phyloP scores from a whole-genome alignment of 2,113 vertebrate genomes.

The Ceratotherium simum region DNA sequence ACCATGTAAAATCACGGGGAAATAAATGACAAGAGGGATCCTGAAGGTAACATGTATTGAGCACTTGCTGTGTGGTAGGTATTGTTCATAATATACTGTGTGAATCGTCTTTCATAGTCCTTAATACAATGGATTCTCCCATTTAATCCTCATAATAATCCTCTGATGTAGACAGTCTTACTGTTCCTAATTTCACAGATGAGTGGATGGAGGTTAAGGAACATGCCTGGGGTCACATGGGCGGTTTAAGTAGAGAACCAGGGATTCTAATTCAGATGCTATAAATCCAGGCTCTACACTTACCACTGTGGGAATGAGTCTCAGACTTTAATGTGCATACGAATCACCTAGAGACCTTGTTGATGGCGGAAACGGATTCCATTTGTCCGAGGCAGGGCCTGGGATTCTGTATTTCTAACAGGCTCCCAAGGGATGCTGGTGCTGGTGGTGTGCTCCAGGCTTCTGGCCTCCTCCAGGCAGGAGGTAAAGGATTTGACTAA shows the following conservation, averaged over 20 bases:
- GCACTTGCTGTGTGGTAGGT: not conserved
- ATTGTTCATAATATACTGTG: not conserved
- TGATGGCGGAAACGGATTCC: not conserved
- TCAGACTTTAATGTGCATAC: not conserved
- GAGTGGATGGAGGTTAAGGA: conserved; percentile 7
- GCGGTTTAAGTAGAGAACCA: not conserved
- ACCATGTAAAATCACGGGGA: not conserved
- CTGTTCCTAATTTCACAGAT: not conserved
- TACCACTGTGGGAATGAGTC: not conserved
- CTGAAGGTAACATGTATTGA: not conserved
- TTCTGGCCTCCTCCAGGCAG: not conserved
- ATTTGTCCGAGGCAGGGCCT: not conserved
- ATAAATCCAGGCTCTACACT: not conserved
- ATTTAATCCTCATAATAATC: not conserved
- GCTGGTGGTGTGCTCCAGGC: not conserved
- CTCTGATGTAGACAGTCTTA: not conserved
- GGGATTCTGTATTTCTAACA: not conserved
- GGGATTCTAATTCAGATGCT: not conserved
- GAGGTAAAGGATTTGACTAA: not conserved
- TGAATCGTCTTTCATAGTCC: not conserved
- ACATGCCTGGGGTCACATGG: not conserved
- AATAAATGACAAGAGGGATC: not conserved
- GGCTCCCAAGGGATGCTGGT: not conserved
- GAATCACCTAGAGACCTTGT: not conserved
- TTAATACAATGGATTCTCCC: not conserved